Evolutionary conservation across 2,888 invertebrate genomes (phyloP).

Genomic region (Dendrolimus houi): DNA sequence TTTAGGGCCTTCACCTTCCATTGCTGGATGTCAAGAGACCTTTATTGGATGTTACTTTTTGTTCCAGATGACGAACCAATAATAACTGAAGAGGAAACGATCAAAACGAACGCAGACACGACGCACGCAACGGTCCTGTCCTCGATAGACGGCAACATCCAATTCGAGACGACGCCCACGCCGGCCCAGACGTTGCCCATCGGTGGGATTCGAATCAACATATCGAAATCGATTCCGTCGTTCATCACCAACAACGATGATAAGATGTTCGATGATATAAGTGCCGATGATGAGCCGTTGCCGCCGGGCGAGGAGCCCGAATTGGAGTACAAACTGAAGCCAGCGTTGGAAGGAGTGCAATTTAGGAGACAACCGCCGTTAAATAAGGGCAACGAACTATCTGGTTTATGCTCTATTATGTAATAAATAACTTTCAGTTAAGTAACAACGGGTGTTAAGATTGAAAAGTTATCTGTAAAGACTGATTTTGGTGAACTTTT

Average conservation of each 20-base stretch:
- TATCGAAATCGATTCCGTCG: constrained; percentile 79
- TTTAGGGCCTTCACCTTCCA: no score
- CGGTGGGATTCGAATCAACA: constrained; percentile 88
- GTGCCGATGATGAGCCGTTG: constrained; percentile 67
- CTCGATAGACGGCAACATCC: constrained; percentile 87
- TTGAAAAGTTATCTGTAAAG: no score
- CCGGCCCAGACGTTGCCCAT: constrained; percentile 49
- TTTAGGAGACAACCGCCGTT: constrained; percentile 84
- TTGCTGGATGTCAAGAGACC: no score
- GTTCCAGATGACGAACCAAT: constrained; percentile 67
- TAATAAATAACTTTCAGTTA: constrained; percentile 34
- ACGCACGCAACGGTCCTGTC: constrained; percentile 76
- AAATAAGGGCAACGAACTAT: constrained; percentile 85
- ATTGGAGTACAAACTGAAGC: constrained; percentile 78
- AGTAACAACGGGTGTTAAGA: no score
- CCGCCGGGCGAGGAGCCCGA: constrained; percentile 77
- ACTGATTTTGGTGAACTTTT: no score
- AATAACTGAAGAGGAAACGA: constrained; percentile 60
- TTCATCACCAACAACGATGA: constrained; percentile 28
- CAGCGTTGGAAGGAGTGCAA: constrained; percentile 77
- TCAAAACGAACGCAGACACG: constrained; percentile 56
- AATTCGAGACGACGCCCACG: constrained; percentile 70
- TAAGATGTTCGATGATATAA: constrained; percentile 40
- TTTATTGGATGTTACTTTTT: background rate
- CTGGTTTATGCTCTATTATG: constrained; percentile 92